Evolutionary conservation across 2,888 invertebrate genomes (phyloP).

Genomic region (Taenaris catops): DNA sequence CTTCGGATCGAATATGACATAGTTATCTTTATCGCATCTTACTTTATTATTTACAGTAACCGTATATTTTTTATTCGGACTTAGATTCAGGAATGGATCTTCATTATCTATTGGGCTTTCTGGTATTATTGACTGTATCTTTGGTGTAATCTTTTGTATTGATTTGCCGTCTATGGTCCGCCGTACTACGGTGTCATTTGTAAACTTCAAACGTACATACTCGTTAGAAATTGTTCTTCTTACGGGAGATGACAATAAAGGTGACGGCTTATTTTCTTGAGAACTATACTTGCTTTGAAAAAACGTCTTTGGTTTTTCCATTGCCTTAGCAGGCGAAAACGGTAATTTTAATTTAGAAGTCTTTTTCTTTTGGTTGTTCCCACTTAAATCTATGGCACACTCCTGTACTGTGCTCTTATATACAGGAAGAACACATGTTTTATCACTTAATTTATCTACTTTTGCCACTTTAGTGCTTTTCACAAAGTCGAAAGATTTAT

Average conservation of each 20-base stretch:
- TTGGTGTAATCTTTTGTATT: conserved; percentile 68
- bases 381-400: conserved; percentile 42
- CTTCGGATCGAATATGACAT: conserved; percentile 70
- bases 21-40: conserved; percentile 74
- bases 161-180: conserved; percentile 68
- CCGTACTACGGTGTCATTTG: conserved; percentile 62
- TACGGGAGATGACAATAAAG: conserved; percentile 57
- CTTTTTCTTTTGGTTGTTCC: conserved; percentile 49
- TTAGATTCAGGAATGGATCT: conserved; percentile 68
- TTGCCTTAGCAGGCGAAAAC: conserved; percentile 59
- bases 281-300: conserved; percentile 55
- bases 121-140: conserved; percentile 74
- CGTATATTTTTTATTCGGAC: conserved; percentile 76
- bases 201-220: conserved; percentile 67
- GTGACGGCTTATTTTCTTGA: conserved; percentile 52
- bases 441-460: conserved; percentile 42
- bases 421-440: conserved; percentile 58
- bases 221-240: conserved; percentile 74
- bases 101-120: conserved; percentile 72
- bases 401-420: conserved; percentile 54
- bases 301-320: conserved; percentile 70
- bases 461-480: conserved; percentile 42
- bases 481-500: conserved; percentile 52
- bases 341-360: conserved; percentile 61
- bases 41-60: conserved; percentile 74